Conservation (phyloP, 2,888 invertebrate genomes). For the Mayetiola destructor region DNA sequence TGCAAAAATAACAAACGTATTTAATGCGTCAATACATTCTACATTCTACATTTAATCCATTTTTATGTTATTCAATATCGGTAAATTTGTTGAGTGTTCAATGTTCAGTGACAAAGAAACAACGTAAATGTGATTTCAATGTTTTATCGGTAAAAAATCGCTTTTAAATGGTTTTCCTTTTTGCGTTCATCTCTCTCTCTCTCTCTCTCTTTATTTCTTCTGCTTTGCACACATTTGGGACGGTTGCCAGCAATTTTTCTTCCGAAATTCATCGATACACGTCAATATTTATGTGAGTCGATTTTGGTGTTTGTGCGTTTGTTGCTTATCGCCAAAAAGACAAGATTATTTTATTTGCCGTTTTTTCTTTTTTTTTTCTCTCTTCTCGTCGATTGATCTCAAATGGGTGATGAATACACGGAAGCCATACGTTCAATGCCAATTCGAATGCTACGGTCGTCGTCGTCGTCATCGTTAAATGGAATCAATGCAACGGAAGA, state of each 20-base stretch:
- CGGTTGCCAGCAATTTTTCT: no score
- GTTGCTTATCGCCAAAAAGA: not conserved
- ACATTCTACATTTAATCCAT: conserved; percentile 15
- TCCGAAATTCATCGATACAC: no score
- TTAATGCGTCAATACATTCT: not conserved
- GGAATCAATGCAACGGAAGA: conserved; percentile 12
- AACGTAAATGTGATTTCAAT: conserved; percentile 17
- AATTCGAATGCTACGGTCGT: not conserved
- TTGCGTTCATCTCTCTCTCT: not conserved
- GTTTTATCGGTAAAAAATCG: conserved; percentile 16
- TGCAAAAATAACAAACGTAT: not conserved
- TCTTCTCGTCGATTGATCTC: no score
- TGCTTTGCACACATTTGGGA: no score
- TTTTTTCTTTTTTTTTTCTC: no score
- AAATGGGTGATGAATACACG: not conserved
- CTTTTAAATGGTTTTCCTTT: conserved; percentile 14
- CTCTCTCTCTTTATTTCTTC: not conserved
- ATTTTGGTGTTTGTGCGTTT: not conserved
- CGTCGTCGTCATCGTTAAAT: conserved; percentile 1
- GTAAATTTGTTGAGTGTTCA: conserved; percentile 16
- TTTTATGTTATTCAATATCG: conserved; percentile 17
- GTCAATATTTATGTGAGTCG: not conserved
- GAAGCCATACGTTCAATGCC: conserved; percentile 1
- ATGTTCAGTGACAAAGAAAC: conserved; percentile 16
- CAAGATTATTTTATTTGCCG: conserved; percentile 8